A percentile compares a stretch with the other conserved stretches of the same genome.
These are phyloP conservation scores for Nebria salina DNA, from an alignment of 2,888 invertebrate species.

Conservation along the genomic window DNA sequence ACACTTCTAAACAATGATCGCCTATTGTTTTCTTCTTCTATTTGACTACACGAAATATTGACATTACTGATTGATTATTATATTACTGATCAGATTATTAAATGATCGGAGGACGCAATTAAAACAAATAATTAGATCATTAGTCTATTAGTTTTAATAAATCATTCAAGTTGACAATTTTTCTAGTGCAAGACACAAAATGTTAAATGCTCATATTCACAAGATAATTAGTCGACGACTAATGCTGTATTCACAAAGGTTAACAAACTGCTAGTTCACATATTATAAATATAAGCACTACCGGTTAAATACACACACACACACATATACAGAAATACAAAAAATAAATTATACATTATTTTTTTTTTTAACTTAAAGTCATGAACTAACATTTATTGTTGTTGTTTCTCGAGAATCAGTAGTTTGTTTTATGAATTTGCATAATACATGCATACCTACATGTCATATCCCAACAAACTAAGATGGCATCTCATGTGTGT, in stretches of 20 bases:
- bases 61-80: too few relatives aligned
- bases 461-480: not conserved
- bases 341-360: not conserved
- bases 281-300: slow-evolving; percentile 11
- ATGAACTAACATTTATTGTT: not conserved
- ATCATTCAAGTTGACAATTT: slow-evolving; percentile 38
- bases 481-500: not conserved
- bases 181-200: slow-evolving; percentile 18
- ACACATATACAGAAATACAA: not conserved
- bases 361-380: not conserved
- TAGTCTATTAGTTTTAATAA: not conserved
- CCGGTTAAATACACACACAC: not conserved
- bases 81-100: too few relatives aligned
- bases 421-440: not conserved
- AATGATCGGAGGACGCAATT: not conserved
- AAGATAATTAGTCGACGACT: slow-evolving; percentile 35
- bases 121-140: not conserved
- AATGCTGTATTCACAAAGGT: slow-evolving; percentile 36
- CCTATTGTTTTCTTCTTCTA: not conserved
- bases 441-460: not conserved
- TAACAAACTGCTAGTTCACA: slow-evolving; percentile 42
- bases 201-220: slow-evolving; percentile 44
- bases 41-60: too few relatives aligned
- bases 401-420: not conserved
- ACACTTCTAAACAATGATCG: not conserved